Conservation (phyloP, 2,113 vertebrate species). For the Narcine bancroftii region DNA sequence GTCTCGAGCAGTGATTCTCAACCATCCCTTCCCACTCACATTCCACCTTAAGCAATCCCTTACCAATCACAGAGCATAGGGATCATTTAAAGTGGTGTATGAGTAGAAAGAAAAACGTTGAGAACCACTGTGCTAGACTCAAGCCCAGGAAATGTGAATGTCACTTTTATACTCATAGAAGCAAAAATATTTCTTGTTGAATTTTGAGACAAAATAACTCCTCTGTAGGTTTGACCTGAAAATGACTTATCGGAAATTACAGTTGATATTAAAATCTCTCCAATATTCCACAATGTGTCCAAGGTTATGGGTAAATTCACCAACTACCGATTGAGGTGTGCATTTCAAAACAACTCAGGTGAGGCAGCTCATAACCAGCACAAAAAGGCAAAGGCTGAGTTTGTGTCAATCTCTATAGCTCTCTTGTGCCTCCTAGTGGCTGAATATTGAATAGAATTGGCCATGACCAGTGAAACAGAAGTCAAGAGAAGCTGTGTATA, state of each 20-base stretch:
- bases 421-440: slow-evolving; percentile 14
- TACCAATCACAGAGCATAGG: no score
- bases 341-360: background rate
- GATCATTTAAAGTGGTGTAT: no score
- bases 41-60: no score
- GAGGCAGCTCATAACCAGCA: background rate
- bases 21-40: no score
- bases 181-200: background rate
- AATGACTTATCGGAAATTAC: background rate
- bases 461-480: no score
- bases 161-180: background rate
- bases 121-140: no score
- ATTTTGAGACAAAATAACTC: background rate
- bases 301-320: background rate
- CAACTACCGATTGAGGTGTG: background rate
- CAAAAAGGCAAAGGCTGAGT: background rate
- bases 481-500: no score
- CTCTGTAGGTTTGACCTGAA: background rate
- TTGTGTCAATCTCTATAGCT: background rate
- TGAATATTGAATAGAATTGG: no score
- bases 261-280: background rate
- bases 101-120: no score
- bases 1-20: no score
- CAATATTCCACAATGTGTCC: background rate
- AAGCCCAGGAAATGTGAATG: background rate